Percentiles rank a stretch among this genome's conserved stretches.
Conservation (phyloP, 2,113 vertebrate species). For the Anser brachyrhynchus region DNA sequence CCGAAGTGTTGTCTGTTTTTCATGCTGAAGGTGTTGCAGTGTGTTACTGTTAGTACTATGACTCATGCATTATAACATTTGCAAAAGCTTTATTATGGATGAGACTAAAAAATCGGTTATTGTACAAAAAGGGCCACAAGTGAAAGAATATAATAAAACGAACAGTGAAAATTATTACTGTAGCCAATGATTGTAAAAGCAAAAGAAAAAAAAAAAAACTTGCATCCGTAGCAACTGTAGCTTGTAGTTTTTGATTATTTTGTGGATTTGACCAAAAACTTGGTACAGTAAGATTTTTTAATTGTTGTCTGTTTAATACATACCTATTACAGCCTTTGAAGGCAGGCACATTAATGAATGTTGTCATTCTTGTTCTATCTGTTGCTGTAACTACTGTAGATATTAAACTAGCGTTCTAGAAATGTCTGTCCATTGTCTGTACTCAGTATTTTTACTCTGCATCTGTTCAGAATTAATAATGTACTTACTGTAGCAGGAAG, state of each 20-base stretch:
- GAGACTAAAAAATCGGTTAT: neutral
- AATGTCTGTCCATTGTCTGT: neutral
- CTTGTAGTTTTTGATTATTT: neutral
- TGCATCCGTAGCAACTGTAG: neutral
- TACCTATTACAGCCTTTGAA: neutral
- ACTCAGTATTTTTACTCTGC: neutral
- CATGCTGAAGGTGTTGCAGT: constrained; percentile 8
- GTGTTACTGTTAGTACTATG: neutral
- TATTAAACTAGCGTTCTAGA: neutral
- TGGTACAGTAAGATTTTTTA: neutral
- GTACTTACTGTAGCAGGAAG: neutral
- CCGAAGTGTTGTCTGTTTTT: neutral
- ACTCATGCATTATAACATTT: neutral
- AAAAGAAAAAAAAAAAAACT: neutral
- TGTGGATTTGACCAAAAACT: neutral
- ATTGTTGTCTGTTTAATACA: neutral
- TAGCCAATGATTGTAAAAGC: neutral
- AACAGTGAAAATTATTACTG: neutral
- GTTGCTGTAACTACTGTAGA: neutral
- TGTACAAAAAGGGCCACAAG: neutral
- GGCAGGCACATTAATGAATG: neutral
- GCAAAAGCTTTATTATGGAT: neutral
- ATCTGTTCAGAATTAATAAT: neutral
- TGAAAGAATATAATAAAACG: neutral
- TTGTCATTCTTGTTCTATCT: neutral